Evolutionary conservation across 2,113 vertebrate species (phyloP).

Genomic region (Polypterus senegalus): DNA sequence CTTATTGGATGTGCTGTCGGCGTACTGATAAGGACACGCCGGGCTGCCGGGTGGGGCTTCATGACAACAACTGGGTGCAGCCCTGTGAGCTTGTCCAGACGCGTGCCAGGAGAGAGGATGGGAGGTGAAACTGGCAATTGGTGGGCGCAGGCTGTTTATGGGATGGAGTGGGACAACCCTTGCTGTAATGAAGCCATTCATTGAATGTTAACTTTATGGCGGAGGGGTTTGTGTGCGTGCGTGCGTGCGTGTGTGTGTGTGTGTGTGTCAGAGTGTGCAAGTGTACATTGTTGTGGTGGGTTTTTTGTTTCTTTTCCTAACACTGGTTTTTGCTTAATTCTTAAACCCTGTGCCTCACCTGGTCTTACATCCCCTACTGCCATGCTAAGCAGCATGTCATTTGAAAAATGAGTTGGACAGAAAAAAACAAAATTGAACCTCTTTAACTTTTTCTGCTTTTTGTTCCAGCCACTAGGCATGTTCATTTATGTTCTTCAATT

Average conservation of each 20-base stretch:
- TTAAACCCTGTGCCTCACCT: not conserved
- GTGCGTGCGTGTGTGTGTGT: not conserved
- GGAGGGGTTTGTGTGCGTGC: not conserved
- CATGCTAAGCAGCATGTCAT: not conserved
- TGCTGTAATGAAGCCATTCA: not conserved
- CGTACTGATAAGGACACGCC: slow-evolving; percentile 74
- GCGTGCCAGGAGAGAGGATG: slow-evolving; percentile 60
- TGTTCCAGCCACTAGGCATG: not conserved
- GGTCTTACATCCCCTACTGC: not conserved
- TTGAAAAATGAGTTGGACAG: not conserved
- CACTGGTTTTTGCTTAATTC: not conserved
- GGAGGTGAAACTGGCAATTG: slow-evolving; percentile 44
- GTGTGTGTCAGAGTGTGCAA: not conserved
- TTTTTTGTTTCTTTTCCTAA: not conserved
- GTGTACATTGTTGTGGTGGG: not conserved
- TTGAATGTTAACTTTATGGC: not conserved
- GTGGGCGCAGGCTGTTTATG: not conserved
- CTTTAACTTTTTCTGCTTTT: not conserved
- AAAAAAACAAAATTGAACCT: not conserved
- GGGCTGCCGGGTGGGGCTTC: slow-evolving; percentile 78
- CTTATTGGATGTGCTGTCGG: slow-evolving; percentile 97
- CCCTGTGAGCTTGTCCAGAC: slow-evolving; percentile 48
- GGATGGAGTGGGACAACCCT: not conserved
- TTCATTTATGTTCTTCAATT: not conserved
- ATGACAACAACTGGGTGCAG: slow-evolving; percentile 93